phyloP scores from a whole-genome alignment of 2,113 vertebrate genomes.

The Pituophis catenifer region DNA sequence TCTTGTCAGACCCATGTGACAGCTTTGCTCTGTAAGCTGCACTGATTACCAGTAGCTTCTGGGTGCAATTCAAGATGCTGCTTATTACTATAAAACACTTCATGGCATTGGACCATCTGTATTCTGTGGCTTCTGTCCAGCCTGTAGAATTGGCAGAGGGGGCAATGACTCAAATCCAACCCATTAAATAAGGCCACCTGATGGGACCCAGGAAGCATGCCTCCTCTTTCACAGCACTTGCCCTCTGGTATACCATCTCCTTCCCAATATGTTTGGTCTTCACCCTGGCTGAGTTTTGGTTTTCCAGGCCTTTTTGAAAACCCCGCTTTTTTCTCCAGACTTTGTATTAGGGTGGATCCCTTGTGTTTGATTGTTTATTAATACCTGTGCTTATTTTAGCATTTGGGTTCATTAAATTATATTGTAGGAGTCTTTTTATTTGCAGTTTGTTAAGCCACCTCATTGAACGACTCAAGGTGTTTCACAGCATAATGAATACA shows the following conservation, averaged over 20 bases:
- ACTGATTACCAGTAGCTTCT: background rate
- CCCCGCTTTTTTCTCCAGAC: background rate
- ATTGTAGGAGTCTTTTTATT: background rate
- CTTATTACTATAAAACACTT: background rate
- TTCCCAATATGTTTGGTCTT: background rate
- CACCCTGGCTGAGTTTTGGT: background rate
- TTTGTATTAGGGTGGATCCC: background rate
- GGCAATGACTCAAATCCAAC: background rate
- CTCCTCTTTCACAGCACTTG: background rate
- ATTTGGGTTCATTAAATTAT: background rate
- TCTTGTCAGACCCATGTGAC: background rate
- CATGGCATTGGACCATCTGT: background rate
- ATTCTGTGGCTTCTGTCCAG: background rate
- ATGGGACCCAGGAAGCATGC: background rate
- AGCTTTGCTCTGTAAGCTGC: background rate
- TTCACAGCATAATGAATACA: background rate
- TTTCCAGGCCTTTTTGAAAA: background rate
- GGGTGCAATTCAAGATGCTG: background rate
- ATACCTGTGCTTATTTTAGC: background rate
- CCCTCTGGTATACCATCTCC: background rate
- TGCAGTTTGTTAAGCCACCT: background rate
- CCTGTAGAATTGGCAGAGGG: background rate
- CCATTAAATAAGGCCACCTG: background rate
- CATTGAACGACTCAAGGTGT: background rate
- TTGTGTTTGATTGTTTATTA: background rate